Base-by-base conservation (phyloP, 1,140 invertebrate genomes). In the Gonatopus flavifemur region DNA sequence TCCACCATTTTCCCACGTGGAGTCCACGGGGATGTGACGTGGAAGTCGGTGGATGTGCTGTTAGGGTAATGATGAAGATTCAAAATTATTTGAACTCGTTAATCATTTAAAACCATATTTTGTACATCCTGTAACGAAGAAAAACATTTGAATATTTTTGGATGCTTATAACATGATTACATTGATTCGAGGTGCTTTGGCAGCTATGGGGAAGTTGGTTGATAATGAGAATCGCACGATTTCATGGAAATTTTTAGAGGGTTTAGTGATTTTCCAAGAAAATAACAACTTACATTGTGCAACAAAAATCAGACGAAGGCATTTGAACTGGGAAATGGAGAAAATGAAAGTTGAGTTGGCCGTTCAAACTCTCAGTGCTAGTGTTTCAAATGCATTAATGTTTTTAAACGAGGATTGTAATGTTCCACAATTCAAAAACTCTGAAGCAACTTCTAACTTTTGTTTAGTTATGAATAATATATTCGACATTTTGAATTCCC, bases 311-410 rank as follows among this genome's bases (percentile, higher is more conserved):
- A 38, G 36, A 21, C 36, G 20, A 21, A 18, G 36, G 24, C 36
- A 38, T 21, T 38, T 38, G 24, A 38, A 38, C 24, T 38, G 36
- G 19, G 3, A 38, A n/a, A 38, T 21, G 19, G 36, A 38, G 24
- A 38, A 38, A 20, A 38, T 38, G 36, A 38, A 38, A 38, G 36
- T 38, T 4, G 20, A n/a, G 20, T 21, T 38, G 19, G 36, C 36
- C 4, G 36, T 38, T n/a, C 36, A 38, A 20, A 21, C 24, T 38
- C 13, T 38, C 2, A 38, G 19, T 21, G 24, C 20, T 38, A 38
- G 36, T 38, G 36, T 38, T 12, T 38, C 36, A 38, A 38, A 8
- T 20, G 36, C 5, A 21, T 21, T 38, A n/a, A 10, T n/a, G 36
- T 38, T 21, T n/a, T 21, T 38, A 10, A 18, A 21, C 20, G 18